Percentiles rank a stretch among this genome's conserved stretches.
Evolutionary conservation across 35 echinoderm and acorn worm species (phyloP).

Genomic region (Heliocidaris erythrogramma): DNA sequence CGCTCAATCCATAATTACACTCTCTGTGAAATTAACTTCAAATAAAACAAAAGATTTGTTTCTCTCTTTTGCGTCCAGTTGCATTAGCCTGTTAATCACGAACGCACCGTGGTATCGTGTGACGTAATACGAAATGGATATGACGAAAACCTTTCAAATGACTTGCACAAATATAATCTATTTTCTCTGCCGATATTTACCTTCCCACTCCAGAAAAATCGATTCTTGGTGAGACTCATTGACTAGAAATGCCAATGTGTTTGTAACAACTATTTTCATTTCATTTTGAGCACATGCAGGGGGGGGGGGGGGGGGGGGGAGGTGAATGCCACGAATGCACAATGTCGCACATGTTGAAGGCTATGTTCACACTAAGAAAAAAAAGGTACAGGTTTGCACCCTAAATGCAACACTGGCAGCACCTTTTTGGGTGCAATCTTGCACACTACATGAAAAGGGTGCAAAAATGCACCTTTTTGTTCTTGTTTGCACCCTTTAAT

Average conservation of each 20-base stretch:
- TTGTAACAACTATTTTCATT: not conserved
- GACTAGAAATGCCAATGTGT: not conserved
- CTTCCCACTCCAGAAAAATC: not conserved
- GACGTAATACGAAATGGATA: not conserved
- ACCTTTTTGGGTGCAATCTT: too few species aligned
- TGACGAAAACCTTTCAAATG: slow-evolving; percentile 17
- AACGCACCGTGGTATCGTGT: not conserved
- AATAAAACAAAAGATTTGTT: not conserved
- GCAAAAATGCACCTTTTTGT: too few species aligned
- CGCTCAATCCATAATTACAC: not conserved
- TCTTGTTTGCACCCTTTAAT: too few species aligned
- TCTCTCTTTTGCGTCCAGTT: not conserved
- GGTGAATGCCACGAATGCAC: not conserved
- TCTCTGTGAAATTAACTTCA: not conserved
- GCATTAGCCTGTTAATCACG: not conserved
- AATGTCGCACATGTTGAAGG: not conserved
- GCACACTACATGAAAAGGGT: too few species aligned
- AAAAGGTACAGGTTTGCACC: too few species aligned
- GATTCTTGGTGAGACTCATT: not conserved
- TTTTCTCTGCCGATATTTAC: not conserved
- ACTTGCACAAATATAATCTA: not conserved
- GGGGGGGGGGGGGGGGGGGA: not conserved
- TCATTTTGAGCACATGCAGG: not conserved
- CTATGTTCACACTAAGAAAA: too few species aligned
- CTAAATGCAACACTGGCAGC: too few species aligned